Percentiles rank a stretch among this genome's conserved stretches.
Evolutionary conservation across 2,888 invertebrate species (phyloP).

Genomic region (Chymomyza fuscimana): DNA sequence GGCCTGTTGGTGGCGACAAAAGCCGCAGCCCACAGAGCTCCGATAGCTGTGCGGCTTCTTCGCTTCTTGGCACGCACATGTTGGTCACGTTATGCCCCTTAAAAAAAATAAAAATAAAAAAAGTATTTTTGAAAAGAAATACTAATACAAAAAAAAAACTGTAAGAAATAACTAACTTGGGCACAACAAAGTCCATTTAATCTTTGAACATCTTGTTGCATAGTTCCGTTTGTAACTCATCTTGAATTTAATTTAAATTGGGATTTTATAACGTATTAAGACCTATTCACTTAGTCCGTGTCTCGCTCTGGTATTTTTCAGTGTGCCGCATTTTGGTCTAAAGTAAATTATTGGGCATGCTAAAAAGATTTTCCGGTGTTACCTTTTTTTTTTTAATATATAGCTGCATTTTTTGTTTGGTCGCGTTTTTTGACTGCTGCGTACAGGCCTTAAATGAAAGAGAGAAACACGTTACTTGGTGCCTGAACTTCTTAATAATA

Average conservation of each 20-base stretch:
- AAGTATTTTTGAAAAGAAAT: not conserved
- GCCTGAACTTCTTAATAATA: too few relatives aligned
- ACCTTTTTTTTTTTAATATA: too few relatives aligned
- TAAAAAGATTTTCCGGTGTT: too few relatives aligned
- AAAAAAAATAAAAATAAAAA: not conserved
- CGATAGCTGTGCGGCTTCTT: not conserved
- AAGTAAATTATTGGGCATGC: too few relatives aligned
- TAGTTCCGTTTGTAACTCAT: not conserved
- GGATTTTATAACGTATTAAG: too few relatives aligned
- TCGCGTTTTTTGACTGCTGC: too few relatives aligned
- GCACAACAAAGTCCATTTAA: not conserved
- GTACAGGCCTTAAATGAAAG: too few relatives aligned
- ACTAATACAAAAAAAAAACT: not conserved
- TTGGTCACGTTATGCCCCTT: conserved; percentile 66
- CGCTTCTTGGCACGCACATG: conserved; percentile 58
- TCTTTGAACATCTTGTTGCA: not conserved
- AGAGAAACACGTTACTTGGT: too few relatives aligned
- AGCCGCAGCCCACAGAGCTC: not conserved
- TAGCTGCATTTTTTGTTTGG: accelerated
- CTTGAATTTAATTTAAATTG: too few relatives aligned
- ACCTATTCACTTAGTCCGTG: too few relatives aligned
- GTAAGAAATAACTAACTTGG: not conserved
- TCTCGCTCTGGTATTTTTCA: too few relatives aligned
- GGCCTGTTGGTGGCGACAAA: conserved; percentile 13
- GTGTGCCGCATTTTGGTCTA: too few relatives aligned